These are phyloP conservation scores for Goniozus legneri DNA, from an alignment of 1,140 invertebrate species.

Conservation along the genomic window DNA sequence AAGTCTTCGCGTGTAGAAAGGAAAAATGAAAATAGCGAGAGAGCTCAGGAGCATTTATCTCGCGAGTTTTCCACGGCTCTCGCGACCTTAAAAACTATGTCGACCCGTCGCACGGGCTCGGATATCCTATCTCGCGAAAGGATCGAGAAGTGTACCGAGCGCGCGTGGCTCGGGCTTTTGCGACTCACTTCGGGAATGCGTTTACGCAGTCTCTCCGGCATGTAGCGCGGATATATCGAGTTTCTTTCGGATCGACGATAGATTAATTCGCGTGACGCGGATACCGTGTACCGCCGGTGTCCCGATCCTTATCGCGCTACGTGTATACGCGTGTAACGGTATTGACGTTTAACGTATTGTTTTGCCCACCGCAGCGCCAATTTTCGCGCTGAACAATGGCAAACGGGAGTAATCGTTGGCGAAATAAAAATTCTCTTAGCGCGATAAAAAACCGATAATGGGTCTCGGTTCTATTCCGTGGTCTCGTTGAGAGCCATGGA, in stretches of 20 bases:
- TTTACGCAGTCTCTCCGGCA: slow-evolving; percentile 9
- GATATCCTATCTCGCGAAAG: slow-evolving; percentile 42
- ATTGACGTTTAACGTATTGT: no score
- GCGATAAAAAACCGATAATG: background rate
- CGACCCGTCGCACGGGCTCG: slow-evolving; percentile 35
- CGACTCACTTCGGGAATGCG: slow-evolving; percentile 12
- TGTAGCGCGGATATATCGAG: background rate
- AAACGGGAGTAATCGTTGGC: background rate
- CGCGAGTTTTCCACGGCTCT: slow-evolving; percentile 23
- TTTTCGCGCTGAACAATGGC: background rate
- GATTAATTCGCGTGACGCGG: background rate
- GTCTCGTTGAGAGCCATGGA: background rate
- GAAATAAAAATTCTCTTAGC: background rate
- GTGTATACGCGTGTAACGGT: no score
- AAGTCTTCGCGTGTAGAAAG: no score
- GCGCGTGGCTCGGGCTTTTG: no score
- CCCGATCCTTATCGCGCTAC: background rate
- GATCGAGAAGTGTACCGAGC: slow-evolving; percentile 22
- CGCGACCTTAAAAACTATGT: slow-evolving; percentile 31
- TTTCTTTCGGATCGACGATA: background rate
- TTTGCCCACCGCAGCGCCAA: slow-evolving; percentile 1
- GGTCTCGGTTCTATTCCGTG: slow-evolving; percentile 10
- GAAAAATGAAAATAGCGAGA: slow-evolving; percentile 1
- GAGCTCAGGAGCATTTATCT: background rate
- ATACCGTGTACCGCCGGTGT: background rate